Base-by-base conservation (phyloP, 2,797 vertebrate genomes). In the Otolemur crassicaudatus region DNA sequence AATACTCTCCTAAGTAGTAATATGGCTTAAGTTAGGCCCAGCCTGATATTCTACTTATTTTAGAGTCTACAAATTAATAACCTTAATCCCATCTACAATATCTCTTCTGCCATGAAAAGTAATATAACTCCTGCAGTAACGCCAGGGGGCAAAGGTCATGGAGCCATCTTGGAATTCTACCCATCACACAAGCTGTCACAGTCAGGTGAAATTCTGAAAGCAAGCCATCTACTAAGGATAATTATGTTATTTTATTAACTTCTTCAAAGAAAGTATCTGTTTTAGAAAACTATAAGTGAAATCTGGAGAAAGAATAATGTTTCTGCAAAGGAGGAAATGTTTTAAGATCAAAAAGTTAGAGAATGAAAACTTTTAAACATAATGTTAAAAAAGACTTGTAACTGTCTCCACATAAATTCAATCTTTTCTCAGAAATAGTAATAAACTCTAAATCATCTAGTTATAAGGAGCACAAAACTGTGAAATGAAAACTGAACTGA, bases 231-330 rank as follows among this genome's bases (percentile, higher is more conserved):
- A 25, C 25, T 12, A 94, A 61, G 16, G 19, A 80, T 90, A 76
- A 75, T 73, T 76, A 72, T n/a, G 37, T 82, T 89, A 90, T 31
- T 93, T 88, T 81, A 75, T 70, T 56, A 80, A 23, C 20, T 76
- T 87, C 63, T 67, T 46, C 17, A 77, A 90, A 79, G 37, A 93
- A 88, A 6, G 25, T 72, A 8, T 77, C 61, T 86, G 2, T 91
- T 87, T 89, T 61, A 65, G 70, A 93, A 94, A 89, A 86, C 69
- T 67, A 81, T 25, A 56, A 86, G 92, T 90, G 61, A 88, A 89
- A 90, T 23, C 40, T 90, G 34, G 86, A 56, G 20, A 79, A 72
- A 82, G 34, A 82, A 69, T 17, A 80, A 90, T 60, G 46, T 80
- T 91, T 90, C 60, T 85, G 6, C 29, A 88, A 93, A 84, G 27